phyloP scores from a whole-genome alignment of 1,140 invertebrate genomes.

The Pseudomyrmex gracilis region DNA sequence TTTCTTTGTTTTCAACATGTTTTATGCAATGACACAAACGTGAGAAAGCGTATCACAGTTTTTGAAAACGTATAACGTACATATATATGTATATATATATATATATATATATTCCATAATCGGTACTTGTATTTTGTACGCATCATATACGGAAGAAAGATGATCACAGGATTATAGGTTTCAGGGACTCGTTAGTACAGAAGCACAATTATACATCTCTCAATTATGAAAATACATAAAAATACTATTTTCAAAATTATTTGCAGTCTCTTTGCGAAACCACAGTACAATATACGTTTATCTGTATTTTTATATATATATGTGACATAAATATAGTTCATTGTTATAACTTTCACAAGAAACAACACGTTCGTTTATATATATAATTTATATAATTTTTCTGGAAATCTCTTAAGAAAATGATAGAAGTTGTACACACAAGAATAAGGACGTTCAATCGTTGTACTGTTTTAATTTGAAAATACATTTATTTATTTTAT shows the following conservation, averaged over 20 bases:
- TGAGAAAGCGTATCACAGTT: conserved; percentile 20
- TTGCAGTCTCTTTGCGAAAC: background rate
- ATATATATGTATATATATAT: conserved; percentile 12
- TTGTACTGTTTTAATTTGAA: conserved; percentile 35
- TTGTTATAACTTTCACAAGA: conserved; percentile 23
- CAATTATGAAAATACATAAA: conserved; percentile 63
- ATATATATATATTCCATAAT: conserved; percentile 60
- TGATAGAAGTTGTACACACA: background rate
- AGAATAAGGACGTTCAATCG: conserved; percentile 17
- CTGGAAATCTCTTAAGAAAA: background rate
- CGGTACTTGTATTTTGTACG: conserved; percentile 56
- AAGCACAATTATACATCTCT: conserved; percentile 32
- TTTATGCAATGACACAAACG: conserved; percentile 12
- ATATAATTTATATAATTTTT: background rate
- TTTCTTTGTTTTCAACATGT: background rate
- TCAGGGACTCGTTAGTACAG: conserved; percentile 18
- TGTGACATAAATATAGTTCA: background rate
- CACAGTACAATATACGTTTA: background rate
- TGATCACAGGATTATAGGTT: conserved; percentile 58
- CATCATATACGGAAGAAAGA: conserved; percentile 60
- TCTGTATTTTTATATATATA: background rate
- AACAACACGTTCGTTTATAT: background rate
- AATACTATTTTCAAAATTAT: conserved; percentile 50
- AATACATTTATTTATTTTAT: conserved; percentile 8
- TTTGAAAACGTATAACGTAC: conserved; percentile 6